Percentiles rank a stretch among this genome's conserved stretches.
Conservation (phyloP, 2,888 invertebrate species). For the Cryptocheilus praepositus region DNA sequence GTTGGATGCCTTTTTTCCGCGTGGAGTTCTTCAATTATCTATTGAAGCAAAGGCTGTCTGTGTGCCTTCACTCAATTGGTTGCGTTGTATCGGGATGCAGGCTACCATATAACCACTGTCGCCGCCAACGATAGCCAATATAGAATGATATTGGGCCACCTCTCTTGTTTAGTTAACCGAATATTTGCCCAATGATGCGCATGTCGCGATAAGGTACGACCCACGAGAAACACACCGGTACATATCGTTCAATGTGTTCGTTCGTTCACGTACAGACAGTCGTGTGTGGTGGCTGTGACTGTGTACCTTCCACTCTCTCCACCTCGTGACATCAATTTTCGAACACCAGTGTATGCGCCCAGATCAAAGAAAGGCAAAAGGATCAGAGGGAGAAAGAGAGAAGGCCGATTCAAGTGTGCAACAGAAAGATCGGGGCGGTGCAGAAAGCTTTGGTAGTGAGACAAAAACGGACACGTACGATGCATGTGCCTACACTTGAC, state of each 20-base stretch:
- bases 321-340: constrained; percentile 51
- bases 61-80: no score
- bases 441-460: constrained; percentile 3
- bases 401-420: not conserved
- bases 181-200: constrained; percentile 61
- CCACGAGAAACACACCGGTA: constrained; percentile 43
- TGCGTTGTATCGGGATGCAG: constrained; percentile 3
- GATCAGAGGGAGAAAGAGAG: constrained; percentile 8
- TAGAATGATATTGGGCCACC: constrained; percentile 18
- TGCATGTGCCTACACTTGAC: not conserved
- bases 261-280: constrained; percentile 28
- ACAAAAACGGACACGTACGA: not conserved
- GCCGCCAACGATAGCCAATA: constrained; percentile 10
- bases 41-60: constrained; percentile 24
- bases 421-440: not conserved
- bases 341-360: constrained; percentile 28
- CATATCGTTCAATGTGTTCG: constrained; percentile 36
- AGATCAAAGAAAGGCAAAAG: constrained; percentile 38
- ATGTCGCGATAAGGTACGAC: constrained; percentile 53
- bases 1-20: constrained; percentile 31
- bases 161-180: constrained; percentile 57
- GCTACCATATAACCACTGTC: constrained; percentile 4
- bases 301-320: constrained; percentile 33
- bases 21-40: constrained; percentile 39
- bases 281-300: not conserved